Percentiles rank a stretch among this genome's conserved stretches.
Conservation (phyloP, 2,113 vertebrate species). For the Catharus minimus region DNA sequence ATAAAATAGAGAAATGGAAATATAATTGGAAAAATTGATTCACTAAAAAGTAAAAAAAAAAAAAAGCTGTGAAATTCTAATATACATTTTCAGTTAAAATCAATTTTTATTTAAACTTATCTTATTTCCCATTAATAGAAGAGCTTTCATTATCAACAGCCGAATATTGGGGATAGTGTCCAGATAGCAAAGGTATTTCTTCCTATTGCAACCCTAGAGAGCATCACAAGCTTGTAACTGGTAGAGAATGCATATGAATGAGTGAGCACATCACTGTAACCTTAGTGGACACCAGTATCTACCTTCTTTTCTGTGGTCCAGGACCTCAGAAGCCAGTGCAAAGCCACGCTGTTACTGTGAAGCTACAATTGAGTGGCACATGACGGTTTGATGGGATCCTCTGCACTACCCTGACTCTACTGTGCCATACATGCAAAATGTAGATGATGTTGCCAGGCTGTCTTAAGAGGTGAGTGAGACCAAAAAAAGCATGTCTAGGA, state of each 20-base stretch:
- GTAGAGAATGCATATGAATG: background rate
- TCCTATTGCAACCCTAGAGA: background rate
- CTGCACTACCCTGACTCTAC: accelerated
- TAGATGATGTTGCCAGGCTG: background rate
- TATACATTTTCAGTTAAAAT: background rate
- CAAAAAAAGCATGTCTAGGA: background rate
- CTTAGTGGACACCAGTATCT: background rate
- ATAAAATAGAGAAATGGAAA: background rate
- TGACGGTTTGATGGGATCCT: accelerated
- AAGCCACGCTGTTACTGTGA: background rate
- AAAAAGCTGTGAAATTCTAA: background rate
- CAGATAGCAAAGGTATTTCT: background rate
- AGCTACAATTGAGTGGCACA: accelerated
- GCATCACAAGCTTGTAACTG: background rate
- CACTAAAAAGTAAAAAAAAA: background rate
- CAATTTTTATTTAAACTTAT: background rate
- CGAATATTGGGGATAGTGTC: background rate
- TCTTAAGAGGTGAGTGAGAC: background rate
- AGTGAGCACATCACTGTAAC: background rate
- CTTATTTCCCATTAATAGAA: background rate
- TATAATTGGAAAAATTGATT: background rate
- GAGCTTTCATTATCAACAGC: background rate
- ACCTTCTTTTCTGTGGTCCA: background rate
- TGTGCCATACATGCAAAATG: background rate
- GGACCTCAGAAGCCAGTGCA: background rate